These are phyloP conservation scores for Caradrina kadenii DNA, from an alignment of 2,888 invertebrate genomes.

Conservation along the genomic window DNA sequence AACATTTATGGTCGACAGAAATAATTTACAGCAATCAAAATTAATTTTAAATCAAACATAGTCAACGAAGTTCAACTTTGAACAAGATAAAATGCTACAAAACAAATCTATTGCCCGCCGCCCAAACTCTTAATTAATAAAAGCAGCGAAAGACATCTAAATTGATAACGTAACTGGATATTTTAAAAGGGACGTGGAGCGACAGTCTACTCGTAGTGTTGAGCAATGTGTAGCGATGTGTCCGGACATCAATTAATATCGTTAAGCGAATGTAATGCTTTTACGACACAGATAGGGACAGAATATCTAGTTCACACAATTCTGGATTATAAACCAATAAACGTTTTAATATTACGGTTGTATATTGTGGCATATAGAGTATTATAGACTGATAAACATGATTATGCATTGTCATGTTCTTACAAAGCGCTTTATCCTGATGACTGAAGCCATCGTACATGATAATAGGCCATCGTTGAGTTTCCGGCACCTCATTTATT, in stretches of 20 bases:
- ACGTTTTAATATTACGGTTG: too few species aligned
- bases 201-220: conserved; percentile 48
- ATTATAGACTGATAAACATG: too few species aligned
- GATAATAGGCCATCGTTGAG: too few species aligned
- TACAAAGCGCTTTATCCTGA: too few species aligned
- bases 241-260: conserved; percentile 83
- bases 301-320: conserved; percentile 21
- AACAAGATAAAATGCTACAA: conserved; percentile 32
- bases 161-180: conserved; percentile 76
- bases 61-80: conserved; percentile 28
- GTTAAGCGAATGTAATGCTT: conserved; percentile 77
- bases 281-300: conserved; percentile 14
- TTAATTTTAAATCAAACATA: conserved; percentile 8
- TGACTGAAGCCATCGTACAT: too few species aligned
- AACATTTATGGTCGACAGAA: conserved; percentile 2
- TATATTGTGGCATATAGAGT: too few species aligned
- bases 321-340: background rate
- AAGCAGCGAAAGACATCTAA: conserved; percentile 56
- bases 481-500: too few species aligned
- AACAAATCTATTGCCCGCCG: conserved; percentile 30
- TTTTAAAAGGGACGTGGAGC: conserved; percentile 71
- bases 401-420: too few species aligned
- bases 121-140: conserved; percentile 57
- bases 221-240: conserved; percentile 56
- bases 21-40: background rate